A percentile compares a stretch with the other conserved stretches of the same genome.
Evolutionary conservation across 2,888 invertebrate genomes (phyloP).

Genomic region (Orthosia cruda): DNA sequence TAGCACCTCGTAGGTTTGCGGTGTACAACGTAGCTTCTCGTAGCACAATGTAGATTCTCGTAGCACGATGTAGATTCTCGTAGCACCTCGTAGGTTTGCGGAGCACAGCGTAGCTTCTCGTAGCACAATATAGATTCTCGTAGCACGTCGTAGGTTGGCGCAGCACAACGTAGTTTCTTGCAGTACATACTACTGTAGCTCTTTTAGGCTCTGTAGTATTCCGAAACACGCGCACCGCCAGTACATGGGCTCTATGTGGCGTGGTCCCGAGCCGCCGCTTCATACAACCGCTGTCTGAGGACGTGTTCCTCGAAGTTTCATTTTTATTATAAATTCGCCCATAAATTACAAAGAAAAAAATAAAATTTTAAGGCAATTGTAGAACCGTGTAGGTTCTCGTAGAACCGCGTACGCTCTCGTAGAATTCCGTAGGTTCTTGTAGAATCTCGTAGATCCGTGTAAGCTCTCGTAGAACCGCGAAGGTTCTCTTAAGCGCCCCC

Average conservation of each 20-base stretch:
- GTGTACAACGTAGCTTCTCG: background rate
- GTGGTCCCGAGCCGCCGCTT: slow-evolving; percentile 94
- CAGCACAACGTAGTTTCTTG: background rate
- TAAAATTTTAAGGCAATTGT: background rate
- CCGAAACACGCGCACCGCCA: slow-evolving; percentile 84
- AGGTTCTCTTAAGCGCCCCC: too few relatives aligned
- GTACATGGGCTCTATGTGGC: slow-evolving; percentile 95
- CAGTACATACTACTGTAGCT: too few relatives aligned
- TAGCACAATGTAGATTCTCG: background rate
- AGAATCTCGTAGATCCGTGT: background rate
- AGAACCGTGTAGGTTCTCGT: background rate
- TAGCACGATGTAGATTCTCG: background rate
- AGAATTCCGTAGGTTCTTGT: background rate
- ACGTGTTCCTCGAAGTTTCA: slow-evolving; percentile 73
- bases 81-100: background rate
- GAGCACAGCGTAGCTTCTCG: background rate
- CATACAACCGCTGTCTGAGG: slow-evolving; percentile 70
- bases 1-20: background rate
- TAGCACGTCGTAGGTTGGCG: background rate
- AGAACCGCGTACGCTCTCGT: background rate
- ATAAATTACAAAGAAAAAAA: too few relatives aligned
- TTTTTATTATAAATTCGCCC: too few relatives aligned
- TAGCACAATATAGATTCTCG: background rate
- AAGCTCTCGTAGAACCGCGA: background rate
- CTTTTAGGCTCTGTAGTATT: background rate